Evolutionary conservation across 2,797 vertebrate genomes (phyloP).

Genomic region (Sebastolobus alascanus): DNA sequence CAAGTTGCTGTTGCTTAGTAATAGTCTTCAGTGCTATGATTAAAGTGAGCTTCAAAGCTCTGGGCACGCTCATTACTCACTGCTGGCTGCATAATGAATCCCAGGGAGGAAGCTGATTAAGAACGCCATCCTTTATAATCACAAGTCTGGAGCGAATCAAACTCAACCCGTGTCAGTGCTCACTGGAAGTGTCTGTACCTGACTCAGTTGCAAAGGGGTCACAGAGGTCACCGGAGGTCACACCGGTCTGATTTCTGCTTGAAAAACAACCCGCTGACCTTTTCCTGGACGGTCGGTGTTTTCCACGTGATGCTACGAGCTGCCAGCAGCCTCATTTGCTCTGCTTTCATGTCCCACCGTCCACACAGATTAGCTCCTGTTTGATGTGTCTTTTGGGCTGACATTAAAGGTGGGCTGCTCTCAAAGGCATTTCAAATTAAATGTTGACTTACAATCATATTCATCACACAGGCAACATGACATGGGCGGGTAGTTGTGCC

Average conservation of each 20-base stretch:
- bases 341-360: constrained; percentile 58
- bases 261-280: constrained; percentile 48
- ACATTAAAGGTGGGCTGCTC: constrained; percentile 52
- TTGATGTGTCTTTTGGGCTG: constrained; percentile 57
- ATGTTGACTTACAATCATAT: constrained; percentile 32
- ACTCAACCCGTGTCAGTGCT: constrained; percentile 7
- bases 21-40: constrained; percentile 83
- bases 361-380: constrained; percentile 53
- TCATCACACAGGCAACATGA: neutral
- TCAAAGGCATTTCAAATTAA: constrained; percentile 40
- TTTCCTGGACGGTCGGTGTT: constrained; percentile 17
- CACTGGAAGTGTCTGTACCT: constrained; percentile 31
- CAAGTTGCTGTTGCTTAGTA: constrained; percentile 88
- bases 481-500: neutral
- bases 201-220: neutral
- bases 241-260: neutral
- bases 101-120: constrained; percentile 83
- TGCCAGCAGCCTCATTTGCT: constrained; percentile 46
- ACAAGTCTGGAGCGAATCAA: constrained; percentile 51
- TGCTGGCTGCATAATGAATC: constrained; percentile 86
- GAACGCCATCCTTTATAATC: constrained; percentile 74
- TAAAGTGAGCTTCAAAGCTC: constrained; percentile 88
- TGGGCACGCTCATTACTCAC: constrained; percentile 83
- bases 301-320: constrained; percentile 15
- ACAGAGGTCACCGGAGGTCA: neutral